Evolutionary conservation across 2,113 vertebrate species (phyloP), one percentile per base, ranked within the genome.

Genomic region (Sturnus vulgaris): DNA sequence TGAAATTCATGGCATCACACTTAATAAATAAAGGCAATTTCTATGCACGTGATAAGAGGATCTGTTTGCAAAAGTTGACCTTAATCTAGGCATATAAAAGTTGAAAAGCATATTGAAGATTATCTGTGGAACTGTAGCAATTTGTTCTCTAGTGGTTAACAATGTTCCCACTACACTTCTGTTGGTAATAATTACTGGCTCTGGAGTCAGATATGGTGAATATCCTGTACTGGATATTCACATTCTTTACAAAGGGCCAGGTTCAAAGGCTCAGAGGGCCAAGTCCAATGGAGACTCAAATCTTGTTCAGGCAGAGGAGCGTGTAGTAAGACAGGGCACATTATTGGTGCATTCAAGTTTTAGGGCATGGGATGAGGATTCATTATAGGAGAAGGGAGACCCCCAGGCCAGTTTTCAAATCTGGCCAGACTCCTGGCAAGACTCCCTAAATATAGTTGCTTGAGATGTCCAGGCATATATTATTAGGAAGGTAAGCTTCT

Each of bases 21-120:
- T 91, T 86, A 68, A 76, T 57, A 88, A 63, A 85, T n/a, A 59
- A 76, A 90, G 76, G 11, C 40, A 56, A 16, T 35, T 87, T 84
- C 37, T 87, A 10, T 24, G 25, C 44, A 53, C 1, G 0, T 31
- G 30, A 28, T 63, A 77, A 78, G 50, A 88, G 18, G 7, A 68
- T 42, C 15, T 63, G 11, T 68, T 53, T 85, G 35, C n/a, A 69
- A 31, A 53, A 59, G 3, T 33, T 7, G 4, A 61, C 13, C 27
- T 76, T 59, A 55, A 68, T 68, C n/a, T 69, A 71, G 12, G 78
- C 11, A 35, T 37, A 44, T 2, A 47, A 42, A 92, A 42, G 17
- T 72, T 57, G 53, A 72, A 92, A 88, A 80, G 9, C 24, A 22
- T 47, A 44, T 9, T 0, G 1, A 42, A 60, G 12, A 10, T 14